phyloP scores from a whole-genome alignment of 2,888 invertebrate genomes.

The Lycocerus yunnanus region DNA sequence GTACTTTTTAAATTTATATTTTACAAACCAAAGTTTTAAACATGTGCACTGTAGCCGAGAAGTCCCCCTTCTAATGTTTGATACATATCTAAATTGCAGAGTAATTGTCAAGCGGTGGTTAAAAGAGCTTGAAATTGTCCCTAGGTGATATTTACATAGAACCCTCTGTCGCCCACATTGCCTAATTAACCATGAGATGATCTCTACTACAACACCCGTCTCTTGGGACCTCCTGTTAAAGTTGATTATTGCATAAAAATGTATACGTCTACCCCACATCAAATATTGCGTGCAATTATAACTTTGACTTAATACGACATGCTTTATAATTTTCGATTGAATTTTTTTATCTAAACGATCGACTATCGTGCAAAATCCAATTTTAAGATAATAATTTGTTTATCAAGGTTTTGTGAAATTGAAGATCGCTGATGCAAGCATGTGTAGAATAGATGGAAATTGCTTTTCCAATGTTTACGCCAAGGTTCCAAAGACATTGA shows the following conservation, averaged over 20 bases:
- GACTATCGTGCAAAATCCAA: not conserved
- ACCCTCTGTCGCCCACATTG: conserved; percentile 46
- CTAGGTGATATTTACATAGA: conserved; percentile 51
- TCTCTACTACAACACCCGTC: conserved; percentile 30
- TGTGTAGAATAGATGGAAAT: not conserved
- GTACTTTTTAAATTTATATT: not conserved
- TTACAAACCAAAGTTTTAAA: not conserved
- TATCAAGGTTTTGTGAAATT: not conserved
- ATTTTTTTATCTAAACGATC: not conserved
- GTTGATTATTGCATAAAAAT: conserved; percentile 30
- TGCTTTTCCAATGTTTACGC: not conserved
- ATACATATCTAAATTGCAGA: conserved; percentile 57
- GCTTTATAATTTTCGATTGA: conserved; percentile 11
- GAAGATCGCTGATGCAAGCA: not conserved
- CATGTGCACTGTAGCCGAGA: not conserved
- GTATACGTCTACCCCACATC: conserved; percentile 1
- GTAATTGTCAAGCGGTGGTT: conserved; percentile 57
- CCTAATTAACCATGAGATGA: conserved; percentile 55
- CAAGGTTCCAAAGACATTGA: not conserved
- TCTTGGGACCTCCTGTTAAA: conserved; percentile 30
- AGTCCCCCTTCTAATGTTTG: conserved; percentile 34
- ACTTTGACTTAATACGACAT: conserved; percentile 13
- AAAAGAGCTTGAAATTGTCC: conserved; percentile 59
- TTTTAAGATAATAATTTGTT: not conserved
- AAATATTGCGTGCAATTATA: conserved; percentile 6